A percentile compares a stretch with the other conserved stretches of the same genome.
These are phyloP conservation scores for Orthonychiurus folsomi DNA, from an alignment of 2,888 invertebrate species.

Conservation along the genomic window DNA sequence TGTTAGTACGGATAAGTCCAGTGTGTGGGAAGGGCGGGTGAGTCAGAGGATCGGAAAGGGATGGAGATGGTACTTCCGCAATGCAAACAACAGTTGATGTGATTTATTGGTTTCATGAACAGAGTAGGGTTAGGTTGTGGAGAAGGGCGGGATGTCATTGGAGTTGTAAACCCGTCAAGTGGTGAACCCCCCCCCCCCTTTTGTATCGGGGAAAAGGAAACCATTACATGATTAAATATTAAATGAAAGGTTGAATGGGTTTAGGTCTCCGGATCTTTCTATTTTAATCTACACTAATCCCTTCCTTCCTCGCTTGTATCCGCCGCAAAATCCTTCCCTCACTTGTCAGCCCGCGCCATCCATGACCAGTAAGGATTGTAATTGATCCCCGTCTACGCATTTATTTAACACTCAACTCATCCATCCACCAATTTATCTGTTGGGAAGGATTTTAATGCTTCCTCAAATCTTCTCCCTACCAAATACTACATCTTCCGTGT, in stretches of 20 bases:
- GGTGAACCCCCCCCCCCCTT: not conserved
- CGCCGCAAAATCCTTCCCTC: not conserved
- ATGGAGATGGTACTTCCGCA: slow-evolving; percentile 2
- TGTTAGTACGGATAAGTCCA: too few relatives aligned
- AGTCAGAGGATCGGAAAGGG: not conserved
- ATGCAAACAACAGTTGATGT: slow-evolving; percentile 7
- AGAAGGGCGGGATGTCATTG: too few relatives aligned
- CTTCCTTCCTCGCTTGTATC: not conserved
- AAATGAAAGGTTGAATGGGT: not conserved
- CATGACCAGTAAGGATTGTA: too few relatives aligned
- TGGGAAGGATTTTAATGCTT: not conserved
- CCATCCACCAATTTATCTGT: too few relatives aligned
- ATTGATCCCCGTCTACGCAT: too few relatives aligned
- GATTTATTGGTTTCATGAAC: not conserved
- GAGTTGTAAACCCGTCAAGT: not conserved
- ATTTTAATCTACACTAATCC: not conserved
- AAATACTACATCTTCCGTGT: not conserved
- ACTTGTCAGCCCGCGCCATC: too few relatives aligned
- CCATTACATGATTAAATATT: slow-evolving; percentile 1
- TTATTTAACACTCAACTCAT: too few relatives aligned
- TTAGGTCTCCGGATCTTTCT: not conserved
- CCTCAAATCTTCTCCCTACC: not conserved
- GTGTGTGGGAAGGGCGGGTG: not conserved
- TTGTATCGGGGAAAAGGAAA: not conserved
- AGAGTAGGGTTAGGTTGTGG: not conserved